Base-by-base conservation (phyloP, 2,888 invertebrate species). In the Noctua janthina region DNA sequence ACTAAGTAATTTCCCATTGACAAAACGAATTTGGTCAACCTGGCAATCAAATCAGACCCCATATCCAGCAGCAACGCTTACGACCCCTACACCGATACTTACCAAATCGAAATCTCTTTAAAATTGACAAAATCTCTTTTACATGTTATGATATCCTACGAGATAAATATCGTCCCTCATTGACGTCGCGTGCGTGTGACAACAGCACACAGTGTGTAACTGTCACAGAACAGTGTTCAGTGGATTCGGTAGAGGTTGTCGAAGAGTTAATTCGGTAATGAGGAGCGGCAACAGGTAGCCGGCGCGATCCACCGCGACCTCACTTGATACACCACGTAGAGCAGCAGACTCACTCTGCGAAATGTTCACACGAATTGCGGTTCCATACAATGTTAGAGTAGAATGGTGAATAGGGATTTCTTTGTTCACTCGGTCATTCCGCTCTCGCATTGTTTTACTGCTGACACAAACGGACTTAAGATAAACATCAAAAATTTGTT, bases 251-350 rank as follows among this genome's bases (percentile, higher is more conserved):
- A n/a, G n/a, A n/a, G n/a, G n/a, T n/a, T n/a, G 64, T 64, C 17
- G 64, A 20, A 2, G 20, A 35, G 35, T 35, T 64, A 35, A 35
- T 35, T 64, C 35, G 15, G 17, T 35, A 64, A 67, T 43, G 67
- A 43, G 43, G 43, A 43, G 67, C 67, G 67, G 67, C 67, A 43
- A 67, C 67, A 67, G 67, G 67, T 67, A 43, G 67, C 23, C 43
- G 20, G 13, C 43, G 23, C 6, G 67, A 13, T 11, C 20, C 23
- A 1, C 8, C 43, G 23, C 67, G 39, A 43, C 6, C 67, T 59
- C n/a, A 20, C 43, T 1, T 7, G 67, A 43, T 46, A 7, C 67
- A 67, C n/a, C 7, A 23, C 3, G 35, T 39, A 8, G 20, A 39
- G 39, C 39, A 66, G 66, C n/a, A 67, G 15, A 15, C 39, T 67